These are phyloP conservation scores for Rhinella marina DNA, from an alignment of 2,797 vertebrate species.

Conservation along the genomic window DNA sequence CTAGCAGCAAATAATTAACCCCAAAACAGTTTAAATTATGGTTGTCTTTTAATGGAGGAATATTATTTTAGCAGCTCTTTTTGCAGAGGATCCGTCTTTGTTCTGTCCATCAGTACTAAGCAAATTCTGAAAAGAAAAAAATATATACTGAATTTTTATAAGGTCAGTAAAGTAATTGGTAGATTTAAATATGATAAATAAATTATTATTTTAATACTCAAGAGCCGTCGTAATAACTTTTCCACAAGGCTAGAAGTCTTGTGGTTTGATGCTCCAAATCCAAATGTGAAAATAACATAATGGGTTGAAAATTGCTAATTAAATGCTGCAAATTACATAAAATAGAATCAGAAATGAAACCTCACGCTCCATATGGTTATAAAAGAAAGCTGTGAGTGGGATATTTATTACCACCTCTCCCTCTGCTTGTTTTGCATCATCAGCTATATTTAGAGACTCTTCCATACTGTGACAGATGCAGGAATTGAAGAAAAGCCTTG, in stretches of 20 bases:
- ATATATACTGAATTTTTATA: background rate
- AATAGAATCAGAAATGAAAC: slow-evolving; percentile 19
- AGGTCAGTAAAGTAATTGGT: background rate
- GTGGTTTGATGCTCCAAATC: background rate
- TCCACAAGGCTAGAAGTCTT: background rate
- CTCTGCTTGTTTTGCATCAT: slow-evolving; percentile 46
- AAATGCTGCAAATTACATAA: slow-evolving; percentile 16
- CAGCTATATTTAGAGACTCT: slow-evolving; percentile 23
- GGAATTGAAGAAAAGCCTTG: slow-evolving; percentile 19
- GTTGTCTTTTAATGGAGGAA: too few species aligned
- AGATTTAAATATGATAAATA: background rate
- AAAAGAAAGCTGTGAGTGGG: slow-evolving; percentile 22
- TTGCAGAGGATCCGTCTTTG: too few species aligned
- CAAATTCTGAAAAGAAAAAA: background rate
- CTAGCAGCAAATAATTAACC: too few species aligned
- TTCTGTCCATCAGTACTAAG: too few species aligned
- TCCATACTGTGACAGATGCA: slow-evolving; percentile 22
- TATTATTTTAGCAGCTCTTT: too few species aligned
- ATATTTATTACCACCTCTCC: slow-evolving; percentile 42
- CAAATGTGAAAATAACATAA: slow-evolving; percentile 3
- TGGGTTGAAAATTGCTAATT: slow-evolving; percentile 19
- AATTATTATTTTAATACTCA: background rate
- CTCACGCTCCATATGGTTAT: slow-evolving; percentile 39
- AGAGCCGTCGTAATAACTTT: background rate
- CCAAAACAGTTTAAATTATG: too few species aligned